Conservation (phyloP, 92 coral and sea anemone species). For the Palythoa caribaeorum region DNA sequence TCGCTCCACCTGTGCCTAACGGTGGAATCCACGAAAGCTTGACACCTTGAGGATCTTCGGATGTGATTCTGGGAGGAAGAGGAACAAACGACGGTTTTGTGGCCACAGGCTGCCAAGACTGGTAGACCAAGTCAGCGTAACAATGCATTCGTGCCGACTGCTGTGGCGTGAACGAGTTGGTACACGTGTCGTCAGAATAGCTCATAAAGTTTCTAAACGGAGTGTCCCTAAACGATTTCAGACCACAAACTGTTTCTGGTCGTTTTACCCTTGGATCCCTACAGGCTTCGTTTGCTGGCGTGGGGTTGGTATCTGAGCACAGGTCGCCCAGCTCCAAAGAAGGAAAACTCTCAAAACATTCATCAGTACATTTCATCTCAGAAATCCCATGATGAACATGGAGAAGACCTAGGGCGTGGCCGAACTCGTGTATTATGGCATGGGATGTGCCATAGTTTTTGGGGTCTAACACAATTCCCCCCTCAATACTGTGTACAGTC, state of each 20-base stretch:
- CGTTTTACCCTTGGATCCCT: conserved; percentile 66
- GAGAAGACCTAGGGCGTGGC: conserved; percentile 92
- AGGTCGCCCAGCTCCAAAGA: conserved; percentile 97
- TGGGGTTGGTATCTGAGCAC: conserved; percentile 97
- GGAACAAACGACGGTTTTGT: conserved; percentile 93
- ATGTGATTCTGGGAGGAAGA: conserved; percentile 90
- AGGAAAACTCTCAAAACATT: conserved; percentile 88
- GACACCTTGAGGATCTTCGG: conserved; percentile 67
- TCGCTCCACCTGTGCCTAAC: conserved; percentile 87
- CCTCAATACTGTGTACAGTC: conserved; percentile 72
- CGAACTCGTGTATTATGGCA: conserved; percentile 92
- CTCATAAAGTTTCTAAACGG: conserved; percentile 94
- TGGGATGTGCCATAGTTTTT: conserved; percentile 76
- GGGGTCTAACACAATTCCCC: conserved; percentile 83
- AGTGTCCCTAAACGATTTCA: conserved; percentile 62
- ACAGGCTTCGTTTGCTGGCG: conserved; percentile 75
- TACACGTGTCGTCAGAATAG: conserved; percentile 85
- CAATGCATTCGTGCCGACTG: conserved; percentile 98
- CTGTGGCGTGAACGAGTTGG: conserved; percentile 86
- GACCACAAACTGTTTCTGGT: conserved; percentile 66
- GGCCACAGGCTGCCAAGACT: conserved; percentile 88
- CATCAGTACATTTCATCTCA: conserved; percentile 78
- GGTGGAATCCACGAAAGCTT: conserved; percentile 95
- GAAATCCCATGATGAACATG: conserved; percentile 93
- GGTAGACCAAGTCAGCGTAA: conserved; percentile 85